Percentiles rank a stretch among this genome's conserved stretches.
phyloP scores from a whole-genome alignment of 1,140 invertebrate genomes.

The Drosophila insularis region DNA sequence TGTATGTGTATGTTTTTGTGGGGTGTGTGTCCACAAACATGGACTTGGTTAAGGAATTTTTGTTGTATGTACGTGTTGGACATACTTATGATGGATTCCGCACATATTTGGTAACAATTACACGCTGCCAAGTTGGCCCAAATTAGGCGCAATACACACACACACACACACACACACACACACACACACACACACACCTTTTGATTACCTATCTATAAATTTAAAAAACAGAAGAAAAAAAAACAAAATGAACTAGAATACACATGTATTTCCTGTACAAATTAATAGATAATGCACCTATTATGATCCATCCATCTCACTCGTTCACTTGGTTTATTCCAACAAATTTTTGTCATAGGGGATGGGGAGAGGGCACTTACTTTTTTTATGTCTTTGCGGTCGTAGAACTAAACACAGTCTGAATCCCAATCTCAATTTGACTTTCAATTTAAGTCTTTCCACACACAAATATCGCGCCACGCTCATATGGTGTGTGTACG shows the following conservation, averaged over 20 bases:
- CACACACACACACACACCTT: slow-evolving; percentile 15
- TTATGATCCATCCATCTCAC: slow-evolving; percentile 1
- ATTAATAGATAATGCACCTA: slow-evolving; percentile 22
- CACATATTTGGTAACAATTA: slow-evolving; percentile 13
- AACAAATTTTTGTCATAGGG: not conserved
- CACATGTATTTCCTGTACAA: slow-evolving; percentile 15
- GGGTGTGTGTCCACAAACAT: slow-evolving; percentile 22
- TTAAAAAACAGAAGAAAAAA: too few relatives aligned
- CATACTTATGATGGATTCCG: slow-evolving; percentile 29
- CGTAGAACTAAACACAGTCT: slow-evolving; percentile 69
- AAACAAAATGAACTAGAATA: slow-evolving; percentile 20
- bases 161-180: too few relatives aligned
- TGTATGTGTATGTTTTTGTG: slow-evolving; percentile 2
- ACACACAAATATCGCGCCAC: slow-evolving; percentile 51
- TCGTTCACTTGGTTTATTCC: not conserved
- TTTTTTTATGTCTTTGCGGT: slow-evolving; percentile 45
- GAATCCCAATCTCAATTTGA: slow-evolving; percentile 55
- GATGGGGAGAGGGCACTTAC: slow-evolving; percentile 52
- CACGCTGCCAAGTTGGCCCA: slow-evolving; percentile 12
- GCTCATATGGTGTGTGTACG: slow-evolving; percentile 40
- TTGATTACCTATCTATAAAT: slow-evolving; percentile 22
- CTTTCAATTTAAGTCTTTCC: slow-evolving; percentile 77
- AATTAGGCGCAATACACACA: not conserved
- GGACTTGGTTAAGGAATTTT: slow-evolving; percentile 39
- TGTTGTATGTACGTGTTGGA: slow-evolving; percentile 42